Evolutionary conservation across 2,888 invertebrate species (phyloP), one percentile per base, ranked within the genome.

Genomic region (Sphaerophoria taeniata): DNA sequence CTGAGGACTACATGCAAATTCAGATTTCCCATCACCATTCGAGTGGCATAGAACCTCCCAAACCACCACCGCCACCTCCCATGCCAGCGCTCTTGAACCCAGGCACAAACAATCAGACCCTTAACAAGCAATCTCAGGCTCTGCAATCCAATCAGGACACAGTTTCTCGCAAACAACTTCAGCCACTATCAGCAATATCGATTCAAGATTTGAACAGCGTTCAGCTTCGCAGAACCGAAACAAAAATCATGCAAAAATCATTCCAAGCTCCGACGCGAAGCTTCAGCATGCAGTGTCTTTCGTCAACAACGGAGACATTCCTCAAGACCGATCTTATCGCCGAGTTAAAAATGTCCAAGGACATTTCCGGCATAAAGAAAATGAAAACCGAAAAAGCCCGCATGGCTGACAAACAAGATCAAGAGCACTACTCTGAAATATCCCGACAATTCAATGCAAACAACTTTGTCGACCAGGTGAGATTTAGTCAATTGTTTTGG

Each of bases 341-440:
- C 60, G 98, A 98, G 90, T 92, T 98, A 82, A 98, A 98, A 92
- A 95, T 97, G 93, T 97, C 97, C 56, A 97, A 96, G 91, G 97
- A 98, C 90, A 97, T 98, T 86, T 96, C 97, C 0, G 98, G 98
- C n/a, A 97, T 98, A 72, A 96, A 96, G 92, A 98, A 98, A 92
- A 92, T 98, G 94, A 98, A 98, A 92, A 97, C 97, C 87, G 97
- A 98, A 92, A 94, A 96, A 87, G 96, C 96, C 33, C 96, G 97
- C 90, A 94, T 96, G 87, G 97, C 97, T 91, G 96, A 96, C 89
- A 94, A 95, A 65, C 95, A 95, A 89, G 97, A 97, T 88, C 96
- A 97, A 91, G 96, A 96, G 90, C 94, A 97, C 79, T 96, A 96
- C 90, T 95, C 96, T 87, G 97, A 97, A 92, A 95, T 98, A 89